phyloP scores from a whole-genome alignment of 1,140 invertebrate species.

The Bombyx mandarina region DNA sequence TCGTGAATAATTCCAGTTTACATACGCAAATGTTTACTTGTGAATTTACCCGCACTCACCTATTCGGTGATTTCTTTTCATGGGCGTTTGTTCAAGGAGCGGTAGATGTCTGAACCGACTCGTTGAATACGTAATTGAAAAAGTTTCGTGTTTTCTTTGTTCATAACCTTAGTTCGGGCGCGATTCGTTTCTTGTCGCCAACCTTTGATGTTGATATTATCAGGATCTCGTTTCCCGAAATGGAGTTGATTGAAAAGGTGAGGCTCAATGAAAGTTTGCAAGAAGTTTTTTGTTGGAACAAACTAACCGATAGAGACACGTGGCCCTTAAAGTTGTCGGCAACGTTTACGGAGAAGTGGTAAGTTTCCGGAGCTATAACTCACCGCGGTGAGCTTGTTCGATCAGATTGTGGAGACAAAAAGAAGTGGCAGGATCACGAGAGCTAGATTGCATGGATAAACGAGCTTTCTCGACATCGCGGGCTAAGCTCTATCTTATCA shows the following conservation, averaged over 20 bases:
- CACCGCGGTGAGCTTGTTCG: slow-evolving; percentile 30
- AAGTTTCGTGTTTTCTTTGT: slow-evolving; percentile 40
- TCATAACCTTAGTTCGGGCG: slow-evolving; percentile 20
- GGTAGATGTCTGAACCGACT: slow-evolving; percentile 43
- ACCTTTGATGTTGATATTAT: slow-evolving; percentile 5
- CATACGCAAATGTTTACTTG: slow-evolving; percentile 71
- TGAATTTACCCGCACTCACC: slow-evolving; percentile 63
- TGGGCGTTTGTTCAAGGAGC: slow-evolving; percentile 53
- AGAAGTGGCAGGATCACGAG: slow-evolving; percentile 27
- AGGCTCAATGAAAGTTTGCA: slow-evolving; percentile 10
- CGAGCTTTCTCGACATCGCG: slow-evolving; percentile 18
- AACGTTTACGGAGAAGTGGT: slow-evolving; percentile 23
- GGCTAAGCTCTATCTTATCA: no score
- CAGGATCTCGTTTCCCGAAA: background rate
- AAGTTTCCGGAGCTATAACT: slow-evolving; percentile 37
- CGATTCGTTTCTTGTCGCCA: slow-evolving; percentile 10
- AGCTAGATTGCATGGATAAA: slow-evolving; percentile 37
- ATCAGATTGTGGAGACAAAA: slow-evolving; percentile 46
- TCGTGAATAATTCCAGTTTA: slow-evolving; percentile 71
- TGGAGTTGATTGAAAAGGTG: background rate
- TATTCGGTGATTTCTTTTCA: slow-evolving; percentile 68
- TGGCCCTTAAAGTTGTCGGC: slow-evolving; percentile 23
- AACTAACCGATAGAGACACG: slow-evolving; percentile 24
- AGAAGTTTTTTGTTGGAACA: slow-evolving; percentile 14
- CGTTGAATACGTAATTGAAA: slow-evolving; percentile 60